phyloP scores from a whole-genome alignment of 2,888 invertebrate species.

The Petrophora chlorosata region DNA sequence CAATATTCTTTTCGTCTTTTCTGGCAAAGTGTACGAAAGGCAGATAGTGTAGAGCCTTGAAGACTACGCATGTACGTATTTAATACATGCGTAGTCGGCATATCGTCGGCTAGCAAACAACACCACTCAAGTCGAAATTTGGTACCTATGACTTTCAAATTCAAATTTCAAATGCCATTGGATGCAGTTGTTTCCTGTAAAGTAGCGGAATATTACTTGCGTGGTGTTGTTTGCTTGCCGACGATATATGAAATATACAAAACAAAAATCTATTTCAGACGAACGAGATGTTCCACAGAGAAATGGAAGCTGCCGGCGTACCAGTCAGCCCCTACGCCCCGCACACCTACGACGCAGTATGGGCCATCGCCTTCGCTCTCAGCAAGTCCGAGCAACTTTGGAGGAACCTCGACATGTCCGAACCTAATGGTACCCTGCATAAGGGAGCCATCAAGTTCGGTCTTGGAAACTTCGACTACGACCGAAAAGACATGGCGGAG shows the following conservation, averaged over 20 bases:
- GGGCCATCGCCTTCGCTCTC: conserved; percentile 93
- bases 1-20: too few species aligned
- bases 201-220: too few species aligned
- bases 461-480: conserved; percentile 88
- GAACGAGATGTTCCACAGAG: conserved; percentile 85
- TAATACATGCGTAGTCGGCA: too few species aligned
- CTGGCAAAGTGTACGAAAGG: too few species aligned
- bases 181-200: too few species aligned
- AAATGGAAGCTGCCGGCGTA: conserved; percentile 81
- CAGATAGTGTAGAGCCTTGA: too few species aligned
- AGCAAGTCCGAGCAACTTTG: conserved; percentile 85
- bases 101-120: too few species aligned
- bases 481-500: conserved; percentile 88
- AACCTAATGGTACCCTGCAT: conserved; percentile 46
- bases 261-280: conserved; percentile 75
- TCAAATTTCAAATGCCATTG: too few species aligned
- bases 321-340: conserved; percentile 87
- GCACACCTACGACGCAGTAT: conserved; percentile 95
- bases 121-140: too few species aligned
- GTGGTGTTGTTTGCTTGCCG: background rate
- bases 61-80: too few species aligned
- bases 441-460: conserved; percentile 46
- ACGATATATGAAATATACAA: background rate
- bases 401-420: conserved; percentile 57
- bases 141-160: too few species aligned